Conservation (phyloP, 2,888 invertebrate species). For the Eupithecia subumbrata region DNA sequence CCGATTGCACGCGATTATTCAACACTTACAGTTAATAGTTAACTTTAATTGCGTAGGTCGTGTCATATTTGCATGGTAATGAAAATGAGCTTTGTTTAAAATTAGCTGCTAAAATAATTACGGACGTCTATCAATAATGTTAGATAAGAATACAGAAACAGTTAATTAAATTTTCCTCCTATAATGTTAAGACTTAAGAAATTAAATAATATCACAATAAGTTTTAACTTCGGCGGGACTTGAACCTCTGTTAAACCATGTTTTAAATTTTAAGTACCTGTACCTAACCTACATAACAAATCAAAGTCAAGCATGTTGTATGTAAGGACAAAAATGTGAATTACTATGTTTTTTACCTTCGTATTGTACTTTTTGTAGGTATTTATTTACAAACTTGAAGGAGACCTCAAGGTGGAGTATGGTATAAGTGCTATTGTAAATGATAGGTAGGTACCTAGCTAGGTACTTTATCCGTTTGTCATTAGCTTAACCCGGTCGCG, state of each 20-base stretch:
- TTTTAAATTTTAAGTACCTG: background rate
- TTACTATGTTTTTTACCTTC: constrained; percentile 23
- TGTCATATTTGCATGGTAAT: constrained; percentile 19
- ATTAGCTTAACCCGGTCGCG: constrained; percentile 11
- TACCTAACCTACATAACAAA: background rate
- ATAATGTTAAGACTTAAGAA: no score
- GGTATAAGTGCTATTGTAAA: constrained; percentile 11
- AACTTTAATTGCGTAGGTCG: constrained; percentile 21
- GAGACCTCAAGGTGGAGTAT: constrained; percentile 13
- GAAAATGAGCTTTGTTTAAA: constrained; percentile 8
- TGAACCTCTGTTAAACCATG: no score
- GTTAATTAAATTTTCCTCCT: background rate
- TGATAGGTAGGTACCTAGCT: background rate
- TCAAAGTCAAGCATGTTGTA: constrained; percentile 19
- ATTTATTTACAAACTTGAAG: constrained; percentile 19
- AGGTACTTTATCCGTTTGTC: constrained; percentile 5
- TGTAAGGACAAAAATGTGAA: constrained; percentile 16
- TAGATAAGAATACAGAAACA: background rate
- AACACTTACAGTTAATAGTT: constrained; percentile 28
- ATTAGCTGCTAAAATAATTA: constrained; percentile 1
- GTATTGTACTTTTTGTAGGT: constrained; percentile 11
- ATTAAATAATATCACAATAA: no score
- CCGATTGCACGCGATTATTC: constrained; percentile 31
- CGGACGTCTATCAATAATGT: background rate
- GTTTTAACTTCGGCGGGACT: no score